Evolutionary conservation across 2,113 vertebrate species (phyloP).

Genomic region (Mesoclemmys tuberculata): DNA sequence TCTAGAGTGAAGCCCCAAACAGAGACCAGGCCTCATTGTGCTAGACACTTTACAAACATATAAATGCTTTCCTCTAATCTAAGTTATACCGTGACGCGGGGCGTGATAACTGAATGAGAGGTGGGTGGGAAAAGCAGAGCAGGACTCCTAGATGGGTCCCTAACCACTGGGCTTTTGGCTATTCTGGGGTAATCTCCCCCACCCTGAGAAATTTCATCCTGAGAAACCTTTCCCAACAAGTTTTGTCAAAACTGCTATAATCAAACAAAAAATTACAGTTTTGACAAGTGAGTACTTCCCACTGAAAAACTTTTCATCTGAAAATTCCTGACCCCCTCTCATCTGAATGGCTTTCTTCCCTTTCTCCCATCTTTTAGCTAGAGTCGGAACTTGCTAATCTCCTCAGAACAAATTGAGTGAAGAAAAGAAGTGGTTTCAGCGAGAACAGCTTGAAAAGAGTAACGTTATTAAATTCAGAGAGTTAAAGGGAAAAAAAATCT

Average conservation of each 20-base stretch:
- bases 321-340: background rate
- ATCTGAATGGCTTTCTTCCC: background rate
- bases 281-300: background rate
- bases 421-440: background rate
- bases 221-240: background rate
- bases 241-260: background rate
- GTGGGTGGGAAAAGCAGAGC: background rate
- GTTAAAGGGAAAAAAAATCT: background rate
- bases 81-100: constrained; percentile 17
- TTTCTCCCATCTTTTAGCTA: constrained; percentile 14
- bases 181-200: too few species aligned
- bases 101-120: background rate
- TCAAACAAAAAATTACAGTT: background rate
- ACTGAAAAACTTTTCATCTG: too few species aligned
- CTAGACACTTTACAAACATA: background rate
- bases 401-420: background rate
- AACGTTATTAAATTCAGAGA: constrained; percentile 1
- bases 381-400: background rate
- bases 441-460: accelerated
- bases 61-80: background rate
- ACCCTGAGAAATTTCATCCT: background rate
- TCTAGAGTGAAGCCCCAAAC: background rate
- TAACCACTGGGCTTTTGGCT: background rate
- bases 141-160: background rate
- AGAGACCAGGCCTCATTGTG: background rate